Evolutionary conservation across 2,888 invertebrate genomes (phyloP).

Genomic region (Stomorhina lunata): DNA sequence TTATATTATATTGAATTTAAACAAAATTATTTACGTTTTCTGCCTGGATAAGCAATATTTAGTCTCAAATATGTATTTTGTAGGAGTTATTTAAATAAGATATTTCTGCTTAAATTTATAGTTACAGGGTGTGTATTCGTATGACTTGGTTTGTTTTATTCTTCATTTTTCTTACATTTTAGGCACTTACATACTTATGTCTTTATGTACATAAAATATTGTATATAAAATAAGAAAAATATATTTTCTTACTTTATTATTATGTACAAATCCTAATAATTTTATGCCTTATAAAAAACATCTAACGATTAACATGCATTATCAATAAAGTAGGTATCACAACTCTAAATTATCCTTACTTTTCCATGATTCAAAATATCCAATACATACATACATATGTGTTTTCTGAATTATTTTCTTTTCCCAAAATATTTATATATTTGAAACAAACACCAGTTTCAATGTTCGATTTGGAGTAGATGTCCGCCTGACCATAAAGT

Average conservation of each 20-base stretch:
- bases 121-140: not conserved
- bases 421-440: no score
- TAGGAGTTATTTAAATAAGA: not conserved
- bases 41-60: slow-evolving; percentile 2
- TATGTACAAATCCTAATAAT: not conserved
- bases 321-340: not conserved
- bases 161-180: no score
- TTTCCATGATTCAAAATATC: not conserved
- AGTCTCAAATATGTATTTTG: not conserved
- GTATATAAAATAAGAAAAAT: not conserved
- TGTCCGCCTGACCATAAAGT: not conserved
- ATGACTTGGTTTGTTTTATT: not conserved
- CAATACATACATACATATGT: not conserved
- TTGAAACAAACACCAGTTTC: no score
- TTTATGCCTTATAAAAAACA: not conserved
- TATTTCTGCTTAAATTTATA: slow-evolving; percentile 3
- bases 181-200: no score
- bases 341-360: not conserved
- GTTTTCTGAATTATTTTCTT: not conserved
- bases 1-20: not conserved
- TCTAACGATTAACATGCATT: not conserved
- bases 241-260: not conserved
- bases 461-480: not conserved
- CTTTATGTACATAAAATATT: not conserved
- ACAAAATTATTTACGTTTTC: not conserved